Percentiles rank a stretch among this genome's conserved stretches.
These are phyloP conservation scores for Caenorhabditis drosophilae DNA, from an alignment of 2,888 invertebrate genomes.

Conservation along the genomic window DNA sequence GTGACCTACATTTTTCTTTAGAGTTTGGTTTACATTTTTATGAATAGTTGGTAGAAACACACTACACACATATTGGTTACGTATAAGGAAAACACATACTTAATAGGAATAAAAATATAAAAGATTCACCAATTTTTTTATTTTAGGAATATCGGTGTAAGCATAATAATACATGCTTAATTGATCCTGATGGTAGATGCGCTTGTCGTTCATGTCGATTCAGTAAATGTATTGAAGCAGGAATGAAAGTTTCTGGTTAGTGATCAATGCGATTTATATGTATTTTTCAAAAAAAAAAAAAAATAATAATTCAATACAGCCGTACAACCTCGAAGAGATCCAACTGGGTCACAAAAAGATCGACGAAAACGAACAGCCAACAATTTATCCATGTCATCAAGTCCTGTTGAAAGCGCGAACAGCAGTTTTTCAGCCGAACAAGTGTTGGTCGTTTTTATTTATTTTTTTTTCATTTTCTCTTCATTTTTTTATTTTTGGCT, in stretches of 20 bases:
- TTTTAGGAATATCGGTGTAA: slow-evolving; percentile 59
- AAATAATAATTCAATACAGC: slow-evolving; percentile 37
- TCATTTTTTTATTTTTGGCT: background rate
- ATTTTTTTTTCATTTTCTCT: slow-evolving; percentile 2
- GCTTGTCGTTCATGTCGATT: slow-evolving; percentile 64
- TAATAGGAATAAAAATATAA: too few relatives aligned
- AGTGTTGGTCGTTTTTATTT: background rate
- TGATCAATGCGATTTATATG: slow-evolving; percentile 2
- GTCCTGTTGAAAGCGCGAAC: slow-evolving; percentile 17
- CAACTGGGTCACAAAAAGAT: slow-evolving; percentile 65
- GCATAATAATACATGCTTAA: slow-evolving; percentile 53
- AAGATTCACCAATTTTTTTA: background rate
- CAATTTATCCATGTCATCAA: slow-evolving; percentile 3
- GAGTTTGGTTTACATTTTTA: too few relatives aligned
- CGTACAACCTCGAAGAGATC: slow-evolving; percentile 65
- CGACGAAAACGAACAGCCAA: slow-evolving; percentile 21
- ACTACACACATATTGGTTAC: too few relatives aligned
- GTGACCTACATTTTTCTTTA: too few relatives aligned
- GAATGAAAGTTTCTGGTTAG: slow-evolving; percentile 55
- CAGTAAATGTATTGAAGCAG: slow-evolving; percentile 57
- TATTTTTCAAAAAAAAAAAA: background rate
- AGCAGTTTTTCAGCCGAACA: slow-evolving; percentile 27
- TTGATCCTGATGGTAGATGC: slow-evolving; percentile 57
- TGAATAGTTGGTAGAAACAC: too few relatives aligned
- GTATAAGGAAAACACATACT: too few relatives aligned